These are phyloP conservation scores for Puffinus mauretanicus DNA, from an alignment of 2,113 vertebrate species.

Conservation along the genomic window DNA sequence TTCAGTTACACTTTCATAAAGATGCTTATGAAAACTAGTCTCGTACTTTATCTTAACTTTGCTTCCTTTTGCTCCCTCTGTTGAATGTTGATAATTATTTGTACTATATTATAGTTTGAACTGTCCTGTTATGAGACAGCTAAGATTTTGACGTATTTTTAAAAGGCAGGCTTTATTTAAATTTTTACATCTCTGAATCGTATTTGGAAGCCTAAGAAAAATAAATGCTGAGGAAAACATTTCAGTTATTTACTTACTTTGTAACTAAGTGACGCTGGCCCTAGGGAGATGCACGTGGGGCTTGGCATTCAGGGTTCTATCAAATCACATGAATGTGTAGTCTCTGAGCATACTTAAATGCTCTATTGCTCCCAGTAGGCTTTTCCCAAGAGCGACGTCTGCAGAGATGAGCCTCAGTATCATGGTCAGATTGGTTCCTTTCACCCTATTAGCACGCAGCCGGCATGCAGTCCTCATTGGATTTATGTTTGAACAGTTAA, in stretches of 20 bases:
- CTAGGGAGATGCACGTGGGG: not conserved
- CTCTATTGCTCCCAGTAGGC: not conserved
- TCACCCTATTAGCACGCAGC: not conserved
- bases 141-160: not conserved
- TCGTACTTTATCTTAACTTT: not conserved
- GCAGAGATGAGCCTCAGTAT: not conserved
- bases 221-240: not conserved
- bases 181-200: not conserved
- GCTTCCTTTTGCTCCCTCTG: not conserved
- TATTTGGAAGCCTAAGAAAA: not conserved
- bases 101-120: not conserved
- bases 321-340: not conserved
- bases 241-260: not conserved
- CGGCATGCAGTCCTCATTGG: not conserved
- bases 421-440: not conserved
- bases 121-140: not conserved
- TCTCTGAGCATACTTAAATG: not conserved
- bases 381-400: not conserved
- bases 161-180: not conserved
- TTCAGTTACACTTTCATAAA: not conserved
- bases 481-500: not conserved
- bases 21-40: not conserved
- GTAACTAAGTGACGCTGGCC: not conserved
- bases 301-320: not conserved
- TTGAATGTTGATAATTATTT: not conserved